Evolutionary conservation across 2,888 invertebrate genomes (phyloP), one percentile per base, ranked within the genome.

Genomic region (Lasioglossum pauxillum): DNA sequence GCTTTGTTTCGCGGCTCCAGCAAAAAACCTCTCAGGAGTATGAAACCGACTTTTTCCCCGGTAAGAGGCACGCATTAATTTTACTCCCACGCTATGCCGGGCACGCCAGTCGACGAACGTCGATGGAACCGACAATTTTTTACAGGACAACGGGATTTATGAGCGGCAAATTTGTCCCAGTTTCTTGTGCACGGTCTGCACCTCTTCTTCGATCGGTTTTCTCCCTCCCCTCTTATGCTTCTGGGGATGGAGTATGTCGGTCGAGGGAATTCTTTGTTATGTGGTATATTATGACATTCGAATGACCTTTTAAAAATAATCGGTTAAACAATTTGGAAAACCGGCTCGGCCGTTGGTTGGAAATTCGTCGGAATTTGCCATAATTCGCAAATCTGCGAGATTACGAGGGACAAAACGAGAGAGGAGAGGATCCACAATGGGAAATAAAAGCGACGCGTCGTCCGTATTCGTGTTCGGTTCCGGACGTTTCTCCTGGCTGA

Each of bases 21-120:
- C 79, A 88, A 88, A 82, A 88, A 88, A 79, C 71, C 87, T 84
- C 79, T 88, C 84, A 88, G 72, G 41, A 67, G 87, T 88, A 88
- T 87, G 87, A 88, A 78, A 35, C 79, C 27, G 77, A 81, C 53
- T 78, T 83, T 82, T 87, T 81, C 69, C 8, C 69, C 38, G 14
- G 53, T 35, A 46, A 81, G 31, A 77, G 75, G 57, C 71, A 69
- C 81, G 87, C 81, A 82, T 87, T 84, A 79, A 84, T 84, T 81
- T 82, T 80, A 69, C 73, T 81, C 64, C 41, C 49, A 38, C 31
- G 35, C 8, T 35, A 67, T 19, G 23, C 23, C 75, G 31, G 64
- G 75, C 46, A 78, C 31, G 67, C 53, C 31, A 16, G 35, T 46
- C 53, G 23, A 4, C 46, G 49, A 31, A 73, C 60, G 76, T 77